A percentile compares a stretch with the other conserved stretches of the same genome.
Evolutionary conservation across 1,140 invertebrate species (phyloP).

Genomic region (Caligus rogercresseyi): DNA sequence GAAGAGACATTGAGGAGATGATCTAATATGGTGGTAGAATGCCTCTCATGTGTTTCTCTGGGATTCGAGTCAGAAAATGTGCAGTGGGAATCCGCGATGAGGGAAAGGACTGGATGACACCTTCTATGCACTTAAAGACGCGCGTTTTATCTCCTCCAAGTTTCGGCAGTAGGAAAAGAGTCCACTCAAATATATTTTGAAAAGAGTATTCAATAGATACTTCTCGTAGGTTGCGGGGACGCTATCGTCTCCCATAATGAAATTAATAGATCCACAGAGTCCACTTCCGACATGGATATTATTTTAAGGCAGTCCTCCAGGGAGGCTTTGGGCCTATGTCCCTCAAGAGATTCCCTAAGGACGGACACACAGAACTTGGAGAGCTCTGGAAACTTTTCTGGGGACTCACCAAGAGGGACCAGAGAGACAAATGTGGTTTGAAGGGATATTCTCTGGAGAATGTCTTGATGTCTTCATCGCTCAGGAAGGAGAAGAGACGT

Average conservation of each 20-base stretch:
- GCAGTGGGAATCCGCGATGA: not conserved
- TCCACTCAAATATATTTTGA: not conserved
- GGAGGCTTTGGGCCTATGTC: too few relatives aligned
- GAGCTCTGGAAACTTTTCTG: not conserved
- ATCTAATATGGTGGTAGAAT: too few relatives aligned
- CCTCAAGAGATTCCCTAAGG: not conserved
- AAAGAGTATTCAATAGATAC: not conserved
- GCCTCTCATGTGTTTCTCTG: not conserved
- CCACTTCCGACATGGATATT: not conserved
- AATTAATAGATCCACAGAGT: not conserved
- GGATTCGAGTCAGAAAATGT: not conserved
- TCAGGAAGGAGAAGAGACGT: not conserved
- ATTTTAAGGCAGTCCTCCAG: too few relatives aligned
- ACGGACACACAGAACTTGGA: not conserved
- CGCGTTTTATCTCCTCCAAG: too few relatives aligned
- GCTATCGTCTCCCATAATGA: not conserved
- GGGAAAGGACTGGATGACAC: not conserved
- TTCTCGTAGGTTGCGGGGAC: not conserved
- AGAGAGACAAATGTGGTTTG: not conserved
- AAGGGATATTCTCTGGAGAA: not conserved
- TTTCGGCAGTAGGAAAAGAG: not conserved
- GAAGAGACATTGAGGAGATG: too few relatives aligned
- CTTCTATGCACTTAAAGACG: too few relatives aligned
- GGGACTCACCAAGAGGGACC: not conserved
- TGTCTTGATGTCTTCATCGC: not conserved